Conservation (phyloP, 2,113 vertebrate genomes). For the Columbina picui region DNA sequence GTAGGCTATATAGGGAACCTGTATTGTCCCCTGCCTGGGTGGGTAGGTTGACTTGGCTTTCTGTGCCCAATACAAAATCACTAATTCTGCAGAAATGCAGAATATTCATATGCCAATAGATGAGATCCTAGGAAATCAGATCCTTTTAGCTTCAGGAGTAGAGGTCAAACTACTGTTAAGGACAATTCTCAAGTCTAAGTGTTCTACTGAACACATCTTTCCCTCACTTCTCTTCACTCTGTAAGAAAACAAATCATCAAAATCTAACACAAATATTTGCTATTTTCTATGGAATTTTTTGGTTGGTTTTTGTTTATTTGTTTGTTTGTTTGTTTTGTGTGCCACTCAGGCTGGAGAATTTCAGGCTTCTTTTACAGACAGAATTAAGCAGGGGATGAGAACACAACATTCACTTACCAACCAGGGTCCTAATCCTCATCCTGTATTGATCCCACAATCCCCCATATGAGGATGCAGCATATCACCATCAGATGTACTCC, state of each 20-base stretch:
- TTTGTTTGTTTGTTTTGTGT: not conserved
- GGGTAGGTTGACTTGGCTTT: not conserved
- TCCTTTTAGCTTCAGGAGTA: not conserved
- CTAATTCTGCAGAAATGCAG: not conserved
- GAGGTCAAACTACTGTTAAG: not conserved
- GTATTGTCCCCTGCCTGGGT: not conserved
- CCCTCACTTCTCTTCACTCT: not conserved
- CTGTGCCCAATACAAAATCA: not conserved
- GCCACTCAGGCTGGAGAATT: not conserved
- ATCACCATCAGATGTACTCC: not conserved
- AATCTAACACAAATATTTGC: not conserved
- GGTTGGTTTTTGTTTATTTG: too few relatives aligned
- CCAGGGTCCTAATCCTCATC: not conserved
- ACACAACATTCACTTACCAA: not conserved
- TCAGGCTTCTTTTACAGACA: not conserved
- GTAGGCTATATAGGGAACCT: not conserved
- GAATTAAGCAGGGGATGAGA: not conserved
- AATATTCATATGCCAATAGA: not conserved
- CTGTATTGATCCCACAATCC: accelerated
- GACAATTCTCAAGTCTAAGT: not conserved
- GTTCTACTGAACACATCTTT: not conserved
- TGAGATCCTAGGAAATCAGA: not conserved
- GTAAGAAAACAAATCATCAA: not conserved
- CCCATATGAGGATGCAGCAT: accelerated
- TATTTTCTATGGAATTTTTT: not conserved